Percentiles rank a stretch among this genome's conserved stretches.
Evolutionary conservation across 2,888 invertebrate species (phyloP).

Genomic region (Cataglyphis livida): DNA sequence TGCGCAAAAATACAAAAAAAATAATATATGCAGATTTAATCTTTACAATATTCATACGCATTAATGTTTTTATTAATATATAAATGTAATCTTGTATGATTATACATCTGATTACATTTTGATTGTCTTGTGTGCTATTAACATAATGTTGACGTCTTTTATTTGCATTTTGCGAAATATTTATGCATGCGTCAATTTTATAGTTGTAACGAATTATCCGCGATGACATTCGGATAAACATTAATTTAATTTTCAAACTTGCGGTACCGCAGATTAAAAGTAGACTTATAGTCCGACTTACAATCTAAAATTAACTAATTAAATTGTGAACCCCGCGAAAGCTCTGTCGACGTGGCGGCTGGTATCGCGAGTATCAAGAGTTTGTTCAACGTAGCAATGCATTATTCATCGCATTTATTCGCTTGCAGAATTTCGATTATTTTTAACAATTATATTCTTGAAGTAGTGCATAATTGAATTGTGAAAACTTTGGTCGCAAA

Average conservation of each 20-base stretch:
- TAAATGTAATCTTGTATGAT: background rate
- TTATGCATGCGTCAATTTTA: background rate
- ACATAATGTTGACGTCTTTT: background rate
- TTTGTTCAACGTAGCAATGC: conserved; percentile 58
- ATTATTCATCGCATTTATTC: conserved; percentile 73
- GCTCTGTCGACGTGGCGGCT: conserved; percentile 21
- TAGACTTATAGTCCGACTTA: conserved; percentile 42
- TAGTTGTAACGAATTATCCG: background rate
- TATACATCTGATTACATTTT: background rate
- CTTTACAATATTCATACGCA: background rate
- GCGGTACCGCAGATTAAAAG: conserved; percentile 38
- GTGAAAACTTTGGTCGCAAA: conserved; percentile 67
- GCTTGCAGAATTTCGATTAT: conserved; percentile 69
- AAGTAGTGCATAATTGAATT: conserved; percentile 67
- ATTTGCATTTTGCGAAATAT: background rate
- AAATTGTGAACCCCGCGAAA: conserved; percentile 42
- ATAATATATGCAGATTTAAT: background rate
- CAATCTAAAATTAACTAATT: conserved; percentile 51
- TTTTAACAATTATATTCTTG: conserved; percentile 69
- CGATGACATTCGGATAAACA: background rate
- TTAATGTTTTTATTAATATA: background rate
- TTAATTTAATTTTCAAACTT: conserved; percentile 46
- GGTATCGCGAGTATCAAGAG: conserved; percentile 47
- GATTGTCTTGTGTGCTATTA: background rate
- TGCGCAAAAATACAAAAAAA: background rate